Base-by-base conservation (phyloP, 2,797 vertebrate genomes). In the Somateria mollissima region DNA sequence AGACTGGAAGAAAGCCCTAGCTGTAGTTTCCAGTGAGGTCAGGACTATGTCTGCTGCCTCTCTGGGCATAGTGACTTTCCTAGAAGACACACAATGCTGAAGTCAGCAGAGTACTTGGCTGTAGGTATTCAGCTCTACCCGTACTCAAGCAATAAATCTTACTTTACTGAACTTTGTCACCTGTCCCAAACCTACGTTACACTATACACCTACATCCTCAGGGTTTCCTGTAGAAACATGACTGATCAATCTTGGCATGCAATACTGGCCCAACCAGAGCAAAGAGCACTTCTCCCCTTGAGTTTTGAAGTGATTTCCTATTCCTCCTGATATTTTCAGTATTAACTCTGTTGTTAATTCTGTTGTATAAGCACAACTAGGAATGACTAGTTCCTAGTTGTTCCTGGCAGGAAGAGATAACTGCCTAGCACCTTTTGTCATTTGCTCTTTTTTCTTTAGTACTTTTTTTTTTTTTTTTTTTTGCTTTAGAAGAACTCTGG, bases 21-120 rank as follows among this genome's bases (percentile, higher is more conserved):
- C 41, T 8, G 0, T 7, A 15, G 30, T 43, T 27, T 28, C 6
- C 9, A 12, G 34, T 1, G 4, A 5, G 47, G n/a, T n/a, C 64
- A 60, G 49, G 56, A 30, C 37, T 25, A 8, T 5, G 17, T 41
- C n/a, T 60, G 64, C 53, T 60, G 60, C 77, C 54, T 24, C 13
- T 53, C 70, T 61, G 64, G 30, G 11, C 13, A 10, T 1, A 32
- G 17, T 56, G 53, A 7, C 53, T 51, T 67, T 45, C 32, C 39
- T 36, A 28, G 58, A 56, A 56, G 69, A 32, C 22, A 36, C 0
- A 37, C 36, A 83, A 28, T 16, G 32, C 34, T 62, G 28, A 51
- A 36, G 32, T 66, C n/a, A 43, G 30, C 2, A 5, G 5, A 43
- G 13, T 65, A 37, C 20, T 69, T 75, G 24, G 36, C 39, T 75